phyloP scores from a whole-genome alignment of 2,113 vertebrate genomes.

The Daboia siamensis region DNA sequence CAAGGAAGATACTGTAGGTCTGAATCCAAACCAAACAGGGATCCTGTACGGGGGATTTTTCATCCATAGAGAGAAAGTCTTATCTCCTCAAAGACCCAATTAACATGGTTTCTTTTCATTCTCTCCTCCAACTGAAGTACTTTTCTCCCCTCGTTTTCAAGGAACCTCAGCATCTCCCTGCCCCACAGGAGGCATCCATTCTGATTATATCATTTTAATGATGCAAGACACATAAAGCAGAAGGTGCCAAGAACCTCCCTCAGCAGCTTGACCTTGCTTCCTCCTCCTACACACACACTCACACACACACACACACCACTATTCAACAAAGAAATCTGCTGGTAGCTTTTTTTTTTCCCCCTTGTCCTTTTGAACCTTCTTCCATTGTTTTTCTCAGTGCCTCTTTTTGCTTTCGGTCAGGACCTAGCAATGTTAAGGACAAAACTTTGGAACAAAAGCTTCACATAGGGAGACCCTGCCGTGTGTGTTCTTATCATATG shows the following conservation, averaged over 20 bases:
- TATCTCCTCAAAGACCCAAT: constrained; percentile 42
- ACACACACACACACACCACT: neutral
- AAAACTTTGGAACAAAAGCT: neutral
- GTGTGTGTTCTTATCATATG: neutral
- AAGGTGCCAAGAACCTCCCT: neutral
- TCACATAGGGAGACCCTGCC: neutral
- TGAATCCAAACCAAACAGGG: neutral
- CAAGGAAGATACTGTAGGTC: neutral
- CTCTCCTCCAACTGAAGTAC: constrained; percentile 39
- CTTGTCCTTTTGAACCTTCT: neutral
- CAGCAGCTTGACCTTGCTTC: neutral
- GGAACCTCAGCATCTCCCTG: constrained; percentile 27
- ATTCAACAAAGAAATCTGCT: neutral
- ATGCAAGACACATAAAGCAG: neutral
- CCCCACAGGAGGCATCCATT: constrained; percentile 17
- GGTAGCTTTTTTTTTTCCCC: neutral
- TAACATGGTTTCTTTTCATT: constrained; percentile 25
- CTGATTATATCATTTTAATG: constrained; percentile 33
- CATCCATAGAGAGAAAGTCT: constrained; percentile 23
- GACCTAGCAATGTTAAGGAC: neutral
- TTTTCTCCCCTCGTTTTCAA: neutral
- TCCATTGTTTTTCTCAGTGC: neutral
- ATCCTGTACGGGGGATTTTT: accelerated
- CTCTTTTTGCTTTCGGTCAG: constrained; percentile 1
- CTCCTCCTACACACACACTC: too few relatives aligned